Conservation (phyloP, 2,888 invertebrate species). For the Heterodera filipjevi region DNA sequence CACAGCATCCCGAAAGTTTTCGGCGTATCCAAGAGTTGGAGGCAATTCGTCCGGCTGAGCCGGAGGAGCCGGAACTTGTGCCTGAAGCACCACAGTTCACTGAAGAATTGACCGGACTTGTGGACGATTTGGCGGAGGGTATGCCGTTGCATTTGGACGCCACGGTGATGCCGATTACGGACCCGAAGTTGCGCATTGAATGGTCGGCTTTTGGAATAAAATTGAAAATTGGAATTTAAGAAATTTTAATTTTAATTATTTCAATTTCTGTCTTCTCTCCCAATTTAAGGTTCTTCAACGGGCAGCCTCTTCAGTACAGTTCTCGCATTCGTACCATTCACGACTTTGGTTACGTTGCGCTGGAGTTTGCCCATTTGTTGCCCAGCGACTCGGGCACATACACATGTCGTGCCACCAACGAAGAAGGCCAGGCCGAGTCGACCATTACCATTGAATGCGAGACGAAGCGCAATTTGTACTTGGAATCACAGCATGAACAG, state of each 20-base stretch:
- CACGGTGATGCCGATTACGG: conserved; percentile 88
- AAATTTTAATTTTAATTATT: background rate
- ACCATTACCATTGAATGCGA: conserved; percentile 77
- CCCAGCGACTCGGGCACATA: conserved; percentile 66
- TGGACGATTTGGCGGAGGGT: conserved; percentile 72
- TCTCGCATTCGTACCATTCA: conserved; percentile 94
- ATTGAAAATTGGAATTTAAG: background rate
- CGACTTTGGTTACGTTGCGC: conserved; percentile 94
- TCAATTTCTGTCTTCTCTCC: conserved; percentile 74
- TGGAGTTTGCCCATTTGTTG: conserved; percentile 68
- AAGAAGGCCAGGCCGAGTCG: conserved; percentile 78
- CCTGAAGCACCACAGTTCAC: conserved; percentile 76
- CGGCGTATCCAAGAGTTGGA: conserved; percentile 74
- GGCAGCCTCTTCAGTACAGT: conserved; percentile 76
- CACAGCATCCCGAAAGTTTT: conserved; percentile 88
- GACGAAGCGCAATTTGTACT: conserved; percentile 59
- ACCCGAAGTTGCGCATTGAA: conserved; percentile 77
- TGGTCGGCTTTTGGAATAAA: conserved; percentile 21
- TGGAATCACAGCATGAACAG: conserved; percentile 90
- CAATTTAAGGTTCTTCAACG: conserved; percentile 82
- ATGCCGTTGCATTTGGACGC: conserved; percentile 73
- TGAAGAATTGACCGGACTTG: conserved; percentile 82
- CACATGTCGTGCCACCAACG: conserved; percentile 67
- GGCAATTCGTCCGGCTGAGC: conserved; percentile 57
- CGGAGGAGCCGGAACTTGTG: conserved; percentile 52